phyloP scores from a whole-genome alignment of 2,113 vertebrate species.

The Barbus barbus region DNA sequence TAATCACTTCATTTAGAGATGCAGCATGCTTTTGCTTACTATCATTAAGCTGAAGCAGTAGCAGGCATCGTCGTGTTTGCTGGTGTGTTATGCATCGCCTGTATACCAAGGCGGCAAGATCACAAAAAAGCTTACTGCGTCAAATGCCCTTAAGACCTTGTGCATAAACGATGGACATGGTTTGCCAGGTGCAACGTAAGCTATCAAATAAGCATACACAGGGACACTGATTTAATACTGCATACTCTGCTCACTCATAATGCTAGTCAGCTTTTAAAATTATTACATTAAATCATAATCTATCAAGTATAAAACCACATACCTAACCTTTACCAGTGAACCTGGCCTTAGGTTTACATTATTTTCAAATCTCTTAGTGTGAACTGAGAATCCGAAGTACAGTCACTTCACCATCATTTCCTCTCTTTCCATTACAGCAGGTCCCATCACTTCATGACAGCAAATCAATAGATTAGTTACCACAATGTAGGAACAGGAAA shows the following conservation, averaged over 20 bases:
- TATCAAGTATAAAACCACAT: background rate
- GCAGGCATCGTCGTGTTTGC: background rate
- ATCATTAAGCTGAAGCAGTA: slow-evolving; percentile 13
- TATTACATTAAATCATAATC: background rate
- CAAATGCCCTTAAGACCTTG: slow-evolving; percentile 14
- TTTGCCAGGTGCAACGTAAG: slow-evolving; percentile 3
- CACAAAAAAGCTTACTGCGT: background rate
- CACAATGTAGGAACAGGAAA: slow-evolving; percentile 25
- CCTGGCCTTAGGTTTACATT: background rate
- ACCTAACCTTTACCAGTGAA: background rate
- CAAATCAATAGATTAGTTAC: slow-evolving; percentile 32
- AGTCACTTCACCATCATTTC: background rate
- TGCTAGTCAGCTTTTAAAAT: background rate
- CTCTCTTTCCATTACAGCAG: slow-evolving; percentile 19
- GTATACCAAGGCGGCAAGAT: background rate
- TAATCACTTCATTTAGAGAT: slow-evolving; percentile 1
- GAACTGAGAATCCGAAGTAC: background rate
- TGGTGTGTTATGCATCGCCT: background rate
- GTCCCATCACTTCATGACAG: background rate
- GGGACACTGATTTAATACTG: background rate
- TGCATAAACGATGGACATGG: background rate
- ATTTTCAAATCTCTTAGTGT: background rate
- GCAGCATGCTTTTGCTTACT: slow-evolving; percentile 1
- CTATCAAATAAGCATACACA: slow-evolving; percentile 2
- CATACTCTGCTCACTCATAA: background rate